Evolutionary conservation across 2,113 vertebrate genomes (phyloP), one percentile per base, ranked within the genome.

Genomic region (Melanotaenia duboulayi): DNA sequence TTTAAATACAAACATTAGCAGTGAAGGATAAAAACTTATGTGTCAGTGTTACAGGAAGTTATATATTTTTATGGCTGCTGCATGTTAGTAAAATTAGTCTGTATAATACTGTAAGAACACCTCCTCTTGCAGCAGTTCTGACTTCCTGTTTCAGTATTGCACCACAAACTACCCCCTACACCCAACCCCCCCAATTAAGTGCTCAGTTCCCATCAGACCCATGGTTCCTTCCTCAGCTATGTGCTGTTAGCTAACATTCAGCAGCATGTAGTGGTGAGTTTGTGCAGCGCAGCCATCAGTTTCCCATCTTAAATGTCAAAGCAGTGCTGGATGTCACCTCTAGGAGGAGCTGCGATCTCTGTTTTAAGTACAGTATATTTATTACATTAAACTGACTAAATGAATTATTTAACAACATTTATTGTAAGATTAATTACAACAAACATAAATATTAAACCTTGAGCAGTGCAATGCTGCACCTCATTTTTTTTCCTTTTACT

Each of bases 71-170:
- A 48, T 7, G 44, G 12, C 56, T 50, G 16, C 6, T 24, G 35
- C 37, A 16, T 70, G 51, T 44, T 44, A 54, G 17, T 46, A 62
- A 59, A 63, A 20, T 4, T 19, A 55, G 68, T 28, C 32, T 35
- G 25, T 42, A 20, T 49, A 65, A 20, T 11, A 12, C 20, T 71
- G 44, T 13, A 22, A 51, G 11, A 74, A 76, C 64, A 28, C 65
- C 71, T 71, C 82, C 82, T 89, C 84, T 82, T 91, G 74, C 68
- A 77, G 68, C 65, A 72, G 61, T 52, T 60, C 16, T 69, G 22
- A 69, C 81, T 93, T 88, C 89, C 89, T 90, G 86, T 90, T 88
- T 89, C 64, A 65, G 32, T 17, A 65, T 87, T 90, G 79, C 83
- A 61, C 69, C 74, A 87, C 73, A 32, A 22, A 37, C 17, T 23